Base-by-base conservation (phyloP, 2,113 vertebrate genomes). In the Coptodon bakossiorum region DNA sequence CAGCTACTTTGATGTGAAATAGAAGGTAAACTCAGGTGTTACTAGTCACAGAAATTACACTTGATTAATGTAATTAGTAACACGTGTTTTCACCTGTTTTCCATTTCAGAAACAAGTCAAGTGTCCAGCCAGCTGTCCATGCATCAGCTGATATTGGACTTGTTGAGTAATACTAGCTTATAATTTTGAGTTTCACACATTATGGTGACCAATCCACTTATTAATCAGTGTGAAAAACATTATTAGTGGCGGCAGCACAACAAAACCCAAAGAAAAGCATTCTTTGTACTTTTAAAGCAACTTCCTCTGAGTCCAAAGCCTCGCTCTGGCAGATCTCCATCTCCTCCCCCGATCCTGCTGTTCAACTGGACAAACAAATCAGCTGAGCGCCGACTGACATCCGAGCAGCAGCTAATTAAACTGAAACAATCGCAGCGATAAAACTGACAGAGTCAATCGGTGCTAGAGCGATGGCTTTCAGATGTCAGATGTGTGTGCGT, bases 331-430 rank as follows among this genome's bases (percentile, higher is more conserved):
- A 82, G 22, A 27, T 59, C 40, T 82, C 82, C 79, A 59, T 45
- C 59, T 85, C 81, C 88, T 88, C 83, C 92, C 86, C 86, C 40
- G 9, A 89, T 73, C 71, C 88, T 80, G 84, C 89, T 90, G 88
- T 53, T 83, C 68, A 80, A 3, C 81, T 52, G 31, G 57, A 17
- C 59, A 63, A 38, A 63, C 27, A 22, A 79, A 63, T 29, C 57
- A 63, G 29, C 45, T 31, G 34, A 79, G 24, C 57, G 7, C 29
- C 6, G 14, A 56, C 38, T 43, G 29, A 85, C 66, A 57, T 61
- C 40, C 27, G 8, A 87, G 78, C 2, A 63, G 24, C 80, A 79
- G 82, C 85, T 76, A 82, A 87, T 90, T 71, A 88, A 86, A 68
- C 27, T 3, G 68, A 78, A 91, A 82, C 43, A 54, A 80, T 63